Evolutionary conservation across 1,140 invertebrate genomes (phyloP).

Genomic region (Hycleus cichorii): DNA sequence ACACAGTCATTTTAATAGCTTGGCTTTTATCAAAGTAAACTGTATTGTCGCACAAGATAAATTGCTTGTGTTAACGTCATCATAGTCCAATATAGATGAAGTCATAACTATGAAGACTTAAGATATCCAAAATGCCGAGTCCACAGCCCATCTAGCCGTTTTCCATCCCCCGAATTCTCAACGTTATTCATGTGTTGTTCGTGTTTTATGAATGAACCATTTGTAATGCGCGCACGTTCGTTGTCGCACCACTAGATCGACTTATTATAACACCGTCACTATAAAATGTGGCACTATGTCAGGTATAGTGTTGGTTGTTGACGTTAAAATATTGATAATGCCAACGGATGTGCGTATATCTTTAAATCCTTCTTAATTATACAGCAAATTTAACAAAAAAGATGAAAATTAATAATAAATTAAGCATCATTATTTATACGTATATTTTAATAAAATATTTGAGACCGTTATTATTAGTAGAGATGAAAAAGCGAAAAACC

Average conservation of each 20-base stretch:
- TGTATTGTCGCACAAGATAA: conserved; percentile 25
- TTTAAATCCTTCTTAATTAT: too few relatives aligned
- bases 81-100: conserved; percentile 1
- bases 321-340: background rate
- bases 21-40: conserved; percentile 27
- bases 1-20: conserved; percentile 27
- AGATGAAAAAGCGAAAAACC: conserved; percentile 4
- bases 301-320: conserved; percentile 13
- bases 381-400: too few relatives aligned
- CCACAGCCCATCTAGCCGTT: too few relatives aligned
- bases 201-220: conserved; percentile 42
- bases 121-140: too few relatives aligned
- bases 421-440: too few relatives aligned
- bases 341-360: background rate
- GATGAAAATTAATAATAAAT: too few relatives aligned
- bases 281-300: conserved; percentile 24
- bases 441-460: too few relatives aligned
- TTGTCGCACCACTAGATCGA: conserved; percentile 35
- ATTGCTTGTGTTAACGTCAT: conserved; percentile 11
- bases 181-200: conserved; percentile 42
- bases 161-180: too few relatives aligned
- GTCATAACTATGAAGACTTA: too few relatives aligned
- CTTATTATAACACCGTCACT: conserved; percentile 26
- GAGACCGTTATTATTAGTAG: too few relatives aligned
- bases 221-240: conserved; percentile 39